Percentiles rank a stretch among this genome's conserved stretches.
Evolutionary conservation across 2,888 invertebrate genomes (phyloP).

Genomic region (Camponotus fellah): DNA sequence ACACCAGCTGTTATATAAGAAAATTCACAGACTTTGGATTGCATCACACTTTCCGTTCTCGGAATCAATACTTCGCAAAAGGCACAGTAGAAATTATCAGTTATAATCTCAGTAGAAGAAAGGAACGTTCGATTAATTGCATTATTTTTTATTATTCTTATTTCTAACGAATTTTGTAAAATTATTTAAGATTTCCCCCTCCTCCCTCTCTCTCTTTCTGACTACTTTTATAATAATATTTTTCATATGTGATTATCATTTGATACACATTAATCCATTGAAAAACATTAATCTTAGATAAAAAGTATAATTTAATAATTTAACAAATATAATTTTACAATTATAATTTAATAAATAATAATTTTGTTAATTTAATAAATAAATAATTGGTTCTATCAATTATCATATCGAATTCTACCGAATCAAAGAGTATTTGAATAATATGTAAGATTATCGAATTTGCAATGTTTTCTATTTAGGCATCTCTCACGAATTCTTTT

Average conservation of each 20-base stretch:
- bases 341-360: neutral
- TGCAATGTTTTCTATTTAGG: neutral
- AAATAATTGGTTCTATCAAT: neutral
- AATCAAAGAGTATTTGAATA: neutral
- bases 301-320: neutral
- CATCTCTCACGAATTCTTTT: neutral
- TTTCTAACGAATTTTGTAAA: constrained; percentile 16
- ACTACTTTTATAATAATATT: constrained; percentile 3
- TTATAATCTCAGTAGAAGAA: constrained; percentile 21
- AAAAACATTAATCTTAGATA: neutral
- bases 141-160: neutral
- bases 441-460: neutral
- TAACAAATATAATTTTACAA: neutral
- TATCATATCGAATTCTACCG: neutral
- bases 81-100: constrained; percentile 9
- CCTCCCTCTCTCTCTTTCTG: neutral
- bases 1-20: constrained; percentile 34
- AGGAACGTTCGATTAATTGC: constrained; percentile 18
- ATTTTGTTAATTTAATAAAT: neutral
- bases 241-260: neutral
- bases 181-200: no score
- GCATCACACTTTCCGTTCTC: constrained; percentile 38
- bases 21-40: constrained; percentile 39
- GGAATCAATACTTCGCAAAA: constrained; percentile 36
- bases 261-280: neutral